Conservation (phyloP, 2,113 vertebrate genomes). For the Saccopteryx leptura region DNA sequence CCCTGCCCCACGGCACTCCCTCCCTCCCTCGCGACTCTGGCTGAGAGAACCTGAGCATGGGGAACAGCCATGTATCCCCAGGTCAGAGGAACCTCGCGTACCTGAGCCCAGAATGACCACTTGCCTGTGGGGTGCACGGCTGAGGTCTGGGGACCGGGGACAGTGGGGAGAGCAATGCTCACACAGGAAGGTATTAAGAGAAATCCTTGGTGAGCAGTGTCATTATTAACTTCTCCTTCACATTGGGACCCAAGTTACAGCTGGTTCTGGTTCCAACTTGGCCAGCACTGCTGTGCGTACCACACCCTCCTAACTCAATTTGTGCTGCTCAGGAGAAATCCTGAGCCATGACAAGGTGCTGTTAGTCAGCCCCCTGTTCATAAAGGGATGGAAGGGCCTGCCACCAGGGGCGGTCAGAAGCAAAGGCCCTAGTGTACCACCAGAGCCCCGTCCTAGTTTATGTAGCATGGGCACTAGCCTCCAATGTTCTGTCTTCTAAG, state of each 20-base stretch:
- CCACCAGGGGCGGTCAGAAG: too few relatives aligned
- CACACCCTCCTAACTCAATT: not conserved
- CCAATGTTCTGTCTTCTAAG: not conserved
- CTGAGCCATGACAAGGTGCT: not conserved
- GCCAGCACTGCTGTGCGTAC: not conserved
- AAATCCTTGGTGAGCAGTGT: not conserved
- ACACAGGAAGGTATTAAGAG: not conserved
- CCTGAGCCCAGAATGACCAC: not conserved
- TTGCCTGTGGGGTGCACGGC: not conserved
- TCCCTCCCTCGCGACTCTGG: not conserved
- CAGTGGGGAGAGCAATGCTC: not conserved
- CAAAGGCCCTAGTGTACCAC: not conserved
- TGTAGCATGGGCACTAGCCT: not conserved
- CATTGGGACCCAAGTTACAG: not conserved
- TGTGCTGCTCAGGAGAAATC: not conserved
- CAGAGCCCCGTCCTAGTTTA: not conserved
- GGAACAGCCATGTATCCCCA: not conserved
- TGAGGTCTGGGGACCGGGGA: not conserved
- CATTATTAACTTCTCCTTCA: not conserved
- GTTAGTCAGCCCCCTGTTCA: not conserved
- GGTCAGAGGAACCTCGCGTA: not conserved
- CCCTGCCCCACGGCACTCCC: not conserved
- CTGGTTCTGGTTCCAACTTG: not conserved
- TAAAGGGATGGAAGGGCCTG: not conserved
- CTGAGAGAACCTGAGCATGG: not conserved